Evolutionary conservation across 2,888 invertebrate species (phyloP), one percentile per base, ranked within the genome.

Genomic region (Cataglyphis cursor): DNA sequence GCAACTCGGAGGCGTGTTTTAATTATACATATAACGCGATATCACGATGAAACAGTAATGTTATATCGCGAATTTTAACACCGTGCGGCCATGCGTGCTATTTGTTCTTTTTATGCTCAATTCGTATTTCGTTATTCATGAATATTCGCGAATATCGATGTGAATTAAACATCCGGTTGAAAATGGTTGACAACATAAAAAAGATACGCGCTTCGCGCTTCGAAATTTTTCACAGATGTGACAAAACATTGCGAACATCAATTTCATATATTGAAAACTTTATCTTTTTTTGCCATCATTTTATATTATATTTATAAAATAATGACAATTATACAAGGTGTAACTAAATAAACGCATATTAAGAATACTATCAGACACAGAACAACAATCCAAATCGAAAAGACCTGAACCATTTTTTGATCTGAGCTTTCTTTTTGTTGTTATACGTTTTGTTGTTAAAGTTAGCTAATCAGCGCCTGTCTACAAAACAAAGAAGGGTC

Each of bases 21-120:
- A 75, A 75, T 75, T 75, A 75, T 75, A 75, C 64, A 74, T 75
- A 75, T 75, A 75, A 75, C 21, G 51, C 6, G 74, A 24, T 51
- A 64, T 75, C 62, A 75, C n/a, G 51, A 62, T 74, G 44, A 75
- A 75, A 65, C 65, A 24, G 65, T 65, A 65, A 65, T 75, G 38
- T 75, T 75, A 75, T 75, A 75, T 75, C 51, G 24, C 38, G 38
- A 65, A 75, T 65, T 75, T 75, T 75, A 65, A 75, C 65, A 18
- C 65, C 65, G 64, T 18, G 24, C 48, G 15, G 0, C 48, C 24
- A 75, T 75, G 38, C 51, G 15, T 24, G 64, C 6, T 1, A 24
- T 38, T 65, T 38, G 10, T 51, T n/a, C 51, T 75, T 75, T 64
- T 21, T 75, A 44, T 62, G 15, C 24, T 64, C 64, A 21, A 75